These are phyloP conservation scores for Glyptemys insculpta DNA, from an alignment of 2,797 vertebrate species.

Conservation along the genomic window DNA sequence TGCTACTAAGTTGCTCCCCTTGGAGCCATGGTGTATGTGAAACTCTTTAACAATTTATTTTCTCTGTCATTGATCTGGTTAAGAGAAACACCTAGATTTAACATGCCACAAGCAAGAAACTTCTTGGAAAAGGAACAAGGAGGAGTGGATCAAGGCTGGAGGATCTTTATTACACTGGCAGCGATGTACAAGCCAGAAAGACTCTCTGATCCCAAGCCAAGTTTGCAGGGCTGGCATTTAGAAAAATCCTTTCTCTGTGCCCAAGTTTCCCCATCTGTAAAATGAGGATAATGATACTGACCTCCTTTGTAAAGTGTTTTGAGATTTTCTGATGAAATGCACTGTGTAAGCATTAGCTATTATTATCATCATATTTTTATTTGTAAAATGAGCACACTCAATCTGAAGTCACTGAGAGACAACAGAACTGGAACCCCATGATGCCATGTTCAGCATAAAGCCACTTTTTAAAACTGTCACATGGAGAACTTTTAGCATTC, in stretches of 20 bases:
- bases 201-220: neutral
- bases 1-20: conserved; percentile 47
- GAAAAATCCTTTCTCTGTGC: neutral
- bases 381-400: neutral
- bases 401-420: neutral
- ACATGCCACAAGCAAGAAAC: neutral
- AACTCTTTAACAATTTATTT: neutral
- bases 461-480: neutral
- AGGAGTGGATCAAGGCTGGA: neutral
- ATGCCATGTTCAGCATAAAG: neutral
- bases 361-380: neutral
- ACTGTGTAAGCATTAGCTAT: neutral
- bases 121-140: neutral
- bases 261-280: neutral
- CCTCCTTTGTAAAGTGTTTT: neutral
- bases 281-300: neutral
- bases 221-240: neutral
- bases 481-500: too few relatives aligned
- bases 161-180: neutral
- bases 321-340: neutral
- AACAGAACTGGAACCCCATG: neutral
- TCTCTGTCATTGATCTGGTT: neutral
- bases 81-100: neutral
- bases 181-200: neutral
- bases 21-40: neutral